Percentiles rank a stretch among this genome's conserved stretches.
These are phyloP conservation scores for Nyctalus aviator DNA, from an alignment of 2,797 vertebrate genomes.

Conservation along the genomic window DNA sequence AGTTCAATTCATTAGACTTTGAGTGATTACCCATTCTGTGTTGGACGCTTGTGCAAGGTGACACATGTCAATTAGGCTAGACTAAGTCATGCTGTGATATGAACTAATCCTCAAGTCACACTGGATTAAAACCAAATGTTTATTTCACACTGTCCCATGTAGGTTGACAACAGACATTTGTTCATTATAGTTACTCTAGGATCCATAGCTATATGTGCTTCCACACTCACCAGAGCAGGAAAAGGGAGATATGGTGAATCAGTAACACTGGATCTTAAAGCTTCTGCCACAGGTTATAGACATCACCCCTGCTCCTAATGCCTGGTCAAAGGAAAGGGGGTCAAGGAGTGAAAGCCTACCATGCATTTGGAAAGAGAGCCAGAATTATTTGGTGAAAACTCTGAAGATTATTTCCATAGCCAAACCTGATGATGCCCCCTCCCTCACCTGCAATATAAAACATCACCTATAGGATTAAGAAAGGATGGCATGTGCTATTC, in stretches of 20 bases:
- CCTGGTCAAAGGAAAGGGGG: neutral
- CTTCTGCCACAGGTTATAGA: neutral
- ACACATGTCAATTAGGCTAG: neutral
- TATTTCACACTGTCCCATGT: neutral
- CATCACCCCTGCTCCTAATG: neutral
- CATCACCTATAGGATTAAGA: neutral
- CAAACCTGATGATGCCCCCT: neutral
- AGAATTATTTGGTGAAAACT: neutral
- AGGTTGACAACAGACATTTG: neutral
- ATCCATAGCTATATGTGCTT: neutral
- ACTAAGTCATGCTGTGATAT: neutral
- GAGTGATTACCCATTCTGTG: neutral
- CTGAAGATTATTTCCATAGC: neutral
- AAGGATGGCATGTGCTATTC: neutral
- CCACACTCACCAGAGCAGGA: neutral
- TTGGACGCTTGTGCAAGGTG: neutral
- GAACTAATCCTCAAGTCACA: neutral
- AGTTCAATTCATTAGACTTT: constrained; percentile 14
- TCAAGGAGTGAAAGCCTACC: neutral
- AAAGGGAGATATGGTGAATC: neutral
- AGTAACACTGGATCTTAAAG: neutral
- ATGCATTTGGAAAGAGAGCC: neutral
- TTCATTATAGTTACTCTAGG: neutral
- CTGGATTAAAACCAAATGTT: neutral
- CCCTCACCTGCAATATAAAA: neutral